Evolutionary conservation across 2,797 vertebrate genomes (phyloP).

Genomic region (Hybognathus amarus): DNA sequence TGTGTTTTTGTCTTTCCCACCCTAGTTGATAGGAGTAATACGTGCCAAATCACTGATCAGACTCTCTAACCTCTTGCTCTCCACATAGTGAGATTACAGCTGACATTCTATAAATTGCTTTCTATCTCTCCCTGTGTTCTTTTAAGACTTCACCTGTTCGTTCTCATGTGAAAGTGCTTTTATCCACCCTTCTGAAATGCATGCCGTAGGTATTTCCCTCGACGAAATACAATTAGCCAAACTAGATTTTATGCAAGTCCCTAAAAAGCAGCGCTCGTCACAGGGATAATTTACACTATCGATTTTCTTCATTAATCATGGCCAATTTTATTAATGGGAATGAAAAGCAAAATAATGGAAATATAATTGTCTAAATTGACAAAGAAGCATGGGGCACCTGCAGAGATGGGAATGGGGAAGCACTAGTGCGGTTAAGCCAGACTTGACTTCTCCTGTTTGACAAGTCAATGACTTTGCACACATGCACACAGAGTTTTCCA

Average conservation of each 20-base stretch:
- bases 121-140: not conserved
- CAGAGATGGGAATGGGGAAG: constrained; percentile 46
- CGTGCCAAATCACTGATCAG: constrained; percentile 35
- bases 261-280: constrained; percentile 54
- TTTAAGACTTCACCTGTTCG: not conserved
- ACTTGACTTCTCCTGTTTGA: constrained; percentile 5
- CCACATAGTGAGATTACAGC: constrained; percentile 31
- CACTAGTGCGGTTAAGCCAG: not conserved
- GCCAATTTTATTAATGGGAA: constrained; percentile 72
- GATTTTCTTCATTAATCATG: constrained; percentile 73
- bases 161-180: not conserved
- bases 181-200: not conserved
- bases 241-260: constrained; percentile 20
- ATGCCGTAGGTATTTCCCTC: constrained; percentile 16
- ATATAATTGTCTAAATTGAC: constrained; percentile 73
- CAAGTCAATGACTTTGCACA: not conserved
- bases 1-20: constrained; percentile 32
- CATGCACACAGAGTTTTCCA: not conserved
- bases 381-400: constrained; percentile 65
- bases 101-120: not conserved
- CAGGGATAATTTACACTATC: constrained; percentile 65
- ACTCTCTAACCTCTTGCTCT: constrained; percentile 58
- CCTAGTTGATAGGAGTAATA: constrained; percentile 15
- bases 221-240: constrained; percentile 66
- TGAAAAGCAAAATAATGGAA: constrained; percentile 73